phyloP scores from a whole-genome alignment of 2,888 invertebrate genomes.

The Sarcophaga subvicina region DNA sequence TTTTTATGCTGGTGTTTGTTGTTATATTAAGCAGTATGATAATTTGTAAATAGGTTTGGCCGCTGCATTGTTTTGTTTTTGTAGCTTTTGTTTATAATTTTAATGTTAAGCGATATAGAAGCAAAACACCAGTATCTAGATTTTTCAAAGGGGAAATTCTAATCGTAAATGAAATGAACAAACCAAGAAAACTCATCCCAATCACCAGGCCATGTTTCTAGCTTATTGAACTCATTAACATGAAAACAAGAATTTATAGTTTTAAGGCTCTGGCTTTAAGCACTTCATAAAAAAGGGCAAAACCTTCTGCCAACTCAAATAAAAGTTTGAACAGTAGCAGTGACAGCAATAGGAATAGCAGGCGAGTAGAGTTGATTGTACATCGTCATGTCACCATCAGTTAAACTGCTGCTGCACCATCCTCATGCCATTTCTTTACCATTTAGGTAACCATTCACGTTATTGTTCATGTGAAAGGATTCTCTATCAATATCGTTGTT shows the following conservation, averaged over 20 bases:
- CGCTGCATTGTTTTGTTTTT: too few relatives aligned
- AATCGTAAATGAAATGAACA: too few relatives aligned
- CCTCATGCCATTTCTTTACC: neutral
- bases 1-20: too few relatives aligned
- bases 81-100: too few relatives aligned
- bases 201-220: too few relatives aligned
- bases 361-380: conserved; percentile 1
- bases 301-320: conserved; percentile 27
- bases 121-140: too few relatives aligned
- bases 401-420: conserved; percentile 41
- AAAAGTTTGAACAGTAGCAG: conserved; percentile 6
- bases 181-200: too few relatives aligned
- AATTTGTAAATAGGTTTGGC: too few relatives aligned
- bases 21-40: too few relatives aligned
- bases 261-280: neutral
- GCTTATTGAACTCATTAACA: neutral
- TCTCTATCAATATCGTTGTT: conserved; percentile 29
- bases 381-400: conserved; percentile 63
- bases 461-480: conserved; percentile 11
- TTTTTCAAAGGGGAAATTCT: too few relatives aligned
- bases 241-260: neutral
- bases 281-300: conserved; percentile 33
- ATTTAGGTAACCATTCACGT: conserved; percentile 58
- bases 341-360: neutral
- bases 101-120: too few relatives aligned